phyloP scores from a whole-genome alignment of 2,797 vertebrate genomes.

The Apodemus agrarius region DNA sequence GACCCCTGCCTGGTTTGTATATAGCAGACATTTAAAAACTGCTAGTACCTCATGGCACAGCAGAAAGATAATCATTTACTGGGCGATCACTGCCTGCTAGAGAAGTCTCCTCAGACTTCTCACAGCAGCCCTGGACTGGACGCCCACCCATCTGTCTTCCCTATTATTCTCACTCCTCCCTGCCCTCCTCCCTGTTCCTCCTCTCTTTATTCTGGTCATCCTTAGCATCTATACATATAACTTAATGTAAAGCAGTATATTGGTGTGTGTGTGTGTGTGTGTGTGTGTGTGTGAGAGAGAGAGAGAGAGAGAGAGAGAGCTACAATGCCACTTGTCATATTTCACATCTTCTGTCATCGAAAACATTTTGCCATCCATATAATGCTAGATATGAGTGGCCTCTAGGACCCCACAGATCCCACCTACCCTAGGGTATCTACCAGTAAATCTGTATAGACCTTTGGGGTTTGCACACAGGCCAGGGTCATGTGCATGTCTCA shows the following conservation, averaged over 20 bases:
- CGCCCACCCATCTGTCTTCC: neutral
- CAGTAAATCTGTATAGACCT: rapidly evolving
- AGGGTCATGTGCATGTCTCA: neutral
- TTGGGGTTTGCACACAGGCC: rapidly evolving
- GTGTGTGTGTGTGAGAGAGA: neutral
- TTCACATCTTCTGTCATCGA: neutral
- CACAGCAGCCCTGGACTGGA: neutral
- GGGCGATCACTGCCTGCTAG: rapidly evolving
- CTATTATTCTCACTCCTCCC: rapidly evolving
- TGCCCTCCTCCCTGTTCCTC: rapidly evolving
- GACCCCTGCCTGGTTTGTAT: neutral
- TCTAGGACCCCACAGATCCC: neutral
- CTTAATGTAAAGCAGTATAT: neutral
- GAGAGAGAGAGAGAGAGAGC: no score
- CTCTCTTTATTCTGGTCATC: neutral
- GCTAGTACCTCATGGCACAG: neutral
- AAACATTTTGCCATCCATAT: rapidly evolving
- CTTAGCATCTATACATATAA: rapidly evolving
- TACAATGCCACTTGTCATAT: rapidly evolving
- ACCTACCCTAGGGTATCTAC: rapidly evolving
- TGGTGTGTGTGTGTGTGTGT: neutral
- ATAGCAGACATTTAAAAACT: neutral
- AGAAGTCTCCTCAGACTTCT: neutral
- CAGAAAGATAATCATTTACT: neutral
- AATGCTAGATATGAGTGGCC: rapidly evolving